These are phyloP conservation scores for Frankliniella fusca DNA, from an alignment of 2,888 invertebrate species.

Conservation along the genomic window DNA sequence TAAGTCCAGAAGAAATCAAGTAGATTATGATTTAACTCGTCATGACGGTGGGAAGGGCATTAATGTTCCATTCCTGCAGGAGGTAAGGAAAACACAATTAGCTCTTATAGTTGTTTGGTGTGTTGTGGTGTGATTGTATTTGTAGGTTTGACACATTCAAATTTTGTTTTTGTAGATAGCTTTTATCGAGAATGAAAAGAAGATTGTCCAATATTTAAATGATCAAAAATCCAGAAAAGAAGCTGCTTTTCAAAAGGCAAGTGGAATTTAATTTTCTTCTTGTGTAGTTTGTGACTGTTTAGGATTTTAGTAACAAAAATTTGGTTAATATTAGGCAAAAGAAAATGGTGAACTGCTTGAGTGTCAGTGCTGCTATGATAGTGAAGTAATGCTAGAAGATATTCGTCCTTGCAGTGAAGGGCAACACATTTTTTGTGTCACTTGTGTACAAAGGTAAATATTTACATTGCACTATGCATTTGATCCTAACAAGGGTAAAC, in stretches of 20 bases:
- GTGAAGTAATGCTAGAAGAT: slow-evolving; percentile 50
- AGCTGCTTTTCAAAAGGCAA: slow-evolving; percentile 12
- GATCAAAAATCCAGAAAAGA: slow-evolving; percentile 39
- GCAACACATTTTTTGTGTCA: slow-evolving; percentile 49
- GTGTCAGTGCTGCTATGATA: slow-evolving; percentile 56
- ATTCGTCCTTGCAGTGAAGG: slow-evolving; percentile 47
- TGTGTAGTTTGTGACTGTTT: neutral
- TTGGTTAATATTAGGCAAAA: slow-evolving; percentile 43
- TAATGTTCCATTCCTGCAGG: slow-evolving; percentile 45
- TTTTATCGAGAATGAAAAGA: slow-evolving; percentile 43
- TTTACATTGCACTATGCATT: neutral
- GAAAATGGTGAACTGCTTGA: slow-evolving; percentile 47
- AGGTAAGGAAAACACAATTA: slow-evolving; percentile 39
- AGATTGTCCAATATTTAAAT: slow-evolving; percentile 42
- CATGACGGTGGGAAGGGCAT: neutral
- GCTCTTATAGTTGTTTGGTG: slow-evolving; percentile 24
- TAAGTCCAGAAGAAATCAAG: neutral
- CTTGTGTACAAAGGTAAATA: slow-evolving; percentile 46
- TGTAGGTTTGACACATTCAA: neutral
- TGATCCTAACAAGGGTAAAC: no score
- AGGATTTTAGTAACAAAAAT: neutral
- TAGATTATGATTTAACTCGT: neutral
- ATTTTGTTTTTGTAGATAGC: slow-evolving; percentile 41
- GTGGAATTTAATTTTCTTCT: neutral
- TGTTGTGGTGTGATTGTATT: slow-evolving; percentile 20